These are phyloP conservation scores for Cyrtonyx montezumae DNA, from an alignment of 2,113 vertebrate genomes.

Conservation along the genomic window DNA sequence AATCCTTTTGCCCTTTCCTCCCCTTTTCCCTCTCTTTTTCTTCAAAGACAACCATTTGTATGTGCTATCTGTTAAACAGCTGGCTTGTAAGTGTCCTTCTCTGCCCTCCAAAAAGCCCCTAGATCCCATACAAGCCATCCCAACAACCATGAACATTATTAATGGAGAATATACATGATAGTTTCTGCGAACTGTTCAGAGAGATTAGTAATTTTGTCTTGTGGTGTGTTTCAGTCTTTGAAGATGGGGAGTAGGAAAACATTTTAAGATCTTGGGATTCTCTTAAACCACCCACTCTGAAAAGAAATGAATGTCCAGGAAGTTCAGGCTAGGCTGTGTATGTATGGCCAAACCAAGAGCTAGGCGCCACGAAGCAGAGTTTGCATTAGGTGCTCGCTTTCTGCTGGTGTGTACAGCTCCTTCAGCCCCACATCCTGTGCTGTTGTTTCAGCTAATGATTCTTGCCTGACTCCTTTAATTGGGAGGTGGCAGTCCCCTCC, in stretches of 20 bases:
- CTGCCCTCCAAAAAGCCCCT: neutral
- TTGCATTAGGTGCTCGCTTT: neutral
- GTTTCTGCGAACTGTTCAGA: neutral
- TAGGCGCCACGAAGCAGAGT: neutral
- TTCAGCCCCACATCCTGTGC: constrained; percentile 1
- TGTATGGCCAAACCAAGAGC: neutral
- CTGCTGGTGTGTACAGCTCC: neutral
- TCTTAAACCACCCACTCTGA: constrained; percentile 3
- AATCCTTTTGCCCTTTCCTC: neutral
- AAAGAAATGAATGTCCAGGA: neutral
- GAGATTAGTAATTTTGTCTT: neutral
- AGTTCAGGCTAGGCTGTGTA: neutral
- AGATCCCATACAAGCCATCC: neutral
- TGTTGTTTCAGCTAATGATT: constrained; percentile 22
- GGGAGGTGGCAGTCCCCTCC: constrained; percentile 39
- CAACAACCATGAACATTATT: neutral
- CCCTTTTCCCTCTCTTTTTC: neutral
- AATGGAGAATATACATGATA: neutral
- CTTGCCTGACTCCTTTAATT: constrained; percentile 40
- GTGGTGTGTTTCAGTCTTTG: constrained; percentile 21
- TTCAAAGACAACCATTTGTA: neutral
- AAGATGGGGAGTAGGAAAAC: neutral
- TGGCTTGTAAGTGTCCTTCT: neutral
- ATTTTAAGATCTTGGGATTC: constrained; percentile 18
- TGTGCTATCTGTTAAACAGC: neutral